Evolutionary conservation across 2,888 invertebrate genomes (phyloP), one percentile per base, ranked within the genome.

Genomic region (Venusia cambrica): DNA sequence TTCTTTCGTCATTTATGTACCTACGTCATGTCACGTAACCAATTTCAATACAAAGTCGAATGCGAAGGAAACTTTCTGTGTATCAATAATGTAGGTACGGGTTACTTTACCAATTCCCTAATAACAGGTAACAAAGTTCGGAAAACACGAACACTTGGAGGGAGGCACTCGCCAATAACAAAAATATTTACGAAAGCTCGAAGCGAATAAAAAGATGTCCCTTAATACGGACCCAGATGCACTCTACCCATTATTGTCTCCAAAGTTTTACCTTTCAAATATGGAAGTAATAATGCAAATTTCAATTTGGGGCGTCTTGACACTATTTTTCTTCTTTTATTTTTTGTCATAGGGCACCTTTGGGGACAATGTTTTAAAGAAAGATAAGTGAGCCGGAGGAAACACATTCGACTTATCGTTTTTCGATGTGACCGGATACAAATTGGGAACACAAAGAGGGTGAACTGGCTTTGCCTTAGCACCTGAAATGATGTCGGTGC

Each of bases 121-220:
- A 64, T 61, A 56, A 59, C 54, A 54, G 62, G 55, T 65, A n/a
- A 41, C 47, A 54, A 53, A 57, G 61, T 62, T 64, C 62, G 62
- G 62, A 61, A 65, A 67, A 65, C 53, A 55, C 44, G 55, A 33
- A 37, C 45, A 47, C 48, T 54, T 50, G 51, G 34, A 48, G 63
- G 64, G 62, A 67, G 62, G 62, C 69, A 63, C 62, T 74, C 60
- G 61, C 64, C 69, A 77, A 78, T 79, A 81, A 80, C 80, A 84
- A 81, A 85, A 83, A 85, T 85, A 79, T 85, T 85, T 85, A 76
- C 83, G 71, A 62, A 69, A 78, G 65, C 76, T 71, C 73, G 58
- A 72, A 69, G 63, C 71, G 74, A 80, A 83, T 81, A 78, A 73
- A 84, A 83, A 80, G 71, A 81, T 83, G 83, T 83, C 84, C 85